Base-by-base conservation (phyloP, 1,140 invertebrate genomes). In the Lordiphosa mommai region DNA sequence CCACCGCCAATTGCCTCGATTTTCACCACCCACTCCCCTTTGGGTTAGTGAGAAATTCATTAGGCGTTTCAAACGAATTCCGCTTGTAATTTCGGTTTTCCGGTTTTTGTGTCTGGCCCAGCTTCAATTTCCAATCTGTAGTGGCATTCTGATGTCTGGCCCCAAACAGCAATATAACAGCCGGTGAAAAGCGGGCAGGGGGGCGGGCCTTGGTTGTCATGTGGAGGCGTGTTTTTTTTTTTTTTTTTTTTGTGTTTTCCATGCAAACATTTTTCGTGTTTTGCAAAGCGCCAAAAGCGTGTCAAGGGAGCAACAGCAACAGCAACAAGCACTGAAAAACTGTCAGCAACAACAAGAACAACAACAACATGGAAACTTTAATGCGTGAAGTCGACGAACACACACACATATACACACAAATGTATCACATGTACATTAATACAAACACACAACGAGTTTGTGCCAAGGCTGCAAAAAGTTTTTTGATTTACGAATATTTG, bases 231-330 rank as follows among this genome's bases (percentile, higher is more conserved):
- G 16, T 5, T 40, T 29, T 17, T n/a, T 23, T 12, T 27, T 43
- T 29, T 43, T 43, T 13, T 29, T 43, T 43, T 43, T 43, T 29
- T 10, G 20, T 43, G 40, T 43, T 43, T 43, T 20, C 40, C 40
- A 43, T 43, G 40, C 40, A 43, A 43, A 43, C 40, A 43, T 43
- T 43, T 43, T 43, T 29, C 20, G 40, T 43, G 40, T 43, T 43
- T 43, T 43, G 40, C 20, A 43, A 43, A 43, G 40, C 40, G 40
- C 40, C 40, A 43, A 43, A 43, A 43, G 40, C 40, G 40, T 43
- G 40, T 43, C 40, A 43, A 43, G 40, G 40, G 40, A 43, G 40
- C 37, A 40, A 40, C 37, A 43, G 20, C 20, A 43, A 43, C 23
- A 29, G 20, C 6, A 13, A 43, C 40, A 43, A 23, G 23, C 17